These are phyloP conservation scores for Folsomia manolachei DNA, from an alignment of 2,888 invertebrate species.

Conservation along the genomic window DNA sequence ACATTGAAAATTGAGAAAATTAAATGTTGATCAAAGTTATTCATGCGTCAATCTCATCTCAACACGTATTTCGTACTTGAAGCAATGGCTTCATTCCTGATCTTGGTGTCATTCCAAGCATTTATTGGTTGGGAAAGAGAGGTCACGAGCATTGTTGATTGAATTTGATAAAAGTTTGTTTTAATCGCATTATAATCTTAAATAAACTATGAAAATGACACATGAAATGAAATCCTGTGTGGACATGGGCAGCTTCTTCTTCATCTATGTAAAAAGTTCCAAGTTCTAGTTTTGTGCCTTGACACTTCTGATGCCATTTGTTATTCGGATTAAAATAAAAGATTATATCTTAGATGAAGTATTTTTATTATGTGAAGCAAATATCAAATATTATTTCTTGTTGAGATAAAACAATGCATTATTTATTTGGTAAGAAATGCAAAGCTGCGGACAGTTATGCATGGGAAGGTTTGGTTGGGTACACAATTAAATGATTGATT, in stretches of 20 bases:
- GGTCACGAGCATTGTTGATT: background rate
- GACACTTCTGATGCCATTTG: background rate
- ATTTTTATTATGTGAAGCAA: background rate
- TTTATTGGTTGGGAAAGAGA: too few species aligned
- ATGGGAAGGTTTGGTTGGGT: background rate
- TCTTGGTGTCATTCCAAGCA: too few species aligned
- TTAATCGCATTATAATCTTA: constrained; percentile 4
- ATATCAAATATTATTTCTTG: background rate
- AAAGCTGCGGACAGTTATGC: background rate
- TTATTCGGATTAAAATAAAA: background rate
- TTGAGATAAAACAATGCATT: background rate
- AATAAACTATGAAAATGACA: constrained; percentile 2
- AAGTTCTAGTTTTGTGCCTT: background rate
- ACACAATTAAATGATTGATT: background rate
- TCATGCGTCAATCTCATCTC: too few species aligned
- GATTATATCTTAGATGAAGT: background rate
- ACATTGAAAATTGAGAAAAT: background rate
- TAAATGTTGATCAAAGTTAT: background rate
- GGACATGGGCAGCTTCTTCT: background rate
- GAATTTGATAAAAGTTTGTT: background rate
- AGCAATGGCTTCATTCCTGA: too few species aligned
- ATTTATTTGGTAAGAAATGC: too few species aligned
- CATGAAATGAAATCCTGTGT: background rate
- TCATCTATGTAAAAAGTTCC: too few species aligned
- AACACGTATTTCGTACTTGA: too few species aligned